phyloP scores from a whole-genome alignment of 2,888 invertebrate genomes.

The Gastracanthus pulcherrimus region DNA sequence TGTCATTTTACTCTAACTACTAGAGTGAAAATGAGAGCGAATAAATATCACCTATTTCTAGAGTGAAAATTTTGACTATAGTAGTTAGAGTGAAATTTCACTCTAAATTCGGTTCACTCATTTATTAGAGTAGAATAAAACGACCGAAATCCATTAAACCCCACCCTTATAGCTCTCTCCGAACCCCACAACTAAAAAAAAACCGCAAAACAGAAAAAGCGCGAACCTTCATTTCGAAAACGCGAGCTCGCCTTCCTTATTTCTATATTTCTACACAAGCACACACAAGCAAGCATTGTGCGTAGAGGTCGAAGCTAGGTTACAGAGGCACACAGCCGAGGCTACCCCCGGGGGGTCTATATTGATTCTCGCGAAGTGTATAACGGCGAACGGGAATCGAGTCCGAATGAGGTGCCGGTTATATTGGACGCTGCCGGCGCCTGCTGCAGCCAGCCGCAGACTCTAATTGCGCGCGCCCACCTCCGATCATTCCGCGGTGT shows the following conservation, averaged over 20 bases:
- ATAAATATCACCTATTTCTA: too few species aligned
- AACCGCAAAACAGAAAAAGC: neutral
- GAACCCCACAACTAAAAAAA: too few species aligned
- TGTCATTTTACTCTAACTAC: too few species aligned
- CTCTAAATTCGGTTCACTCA: too few species aligned
- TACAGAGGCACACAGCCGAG: neutral
- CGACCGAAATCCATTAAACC: too few species aligned
- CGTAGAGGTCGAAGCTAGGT: neutral
- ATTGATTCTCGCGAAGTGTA: neutral
- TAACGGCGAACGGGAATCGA: neutral
- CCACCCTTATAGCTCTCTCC: too few species aligned
- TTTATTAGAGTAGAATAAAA: too few species aligned
- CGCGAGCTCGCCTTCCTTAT: neutral
- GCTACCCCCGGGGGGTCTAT: neutral
- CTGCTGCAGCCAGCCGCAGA: neutral
- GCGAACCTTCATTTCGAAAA: neutral
- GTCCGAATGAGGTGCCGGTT: slow-evolving; percentile 3
- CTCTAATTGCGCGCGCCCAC: slow-evolving; percentile 23
- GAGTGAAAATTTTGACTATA: too few species aligned
- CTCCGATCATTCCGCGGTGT: neutral
- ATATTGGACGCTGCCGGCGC: neutral
- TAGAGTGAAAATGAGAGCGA: too few species aligned
- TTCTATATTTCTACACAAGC: too few species aligned
- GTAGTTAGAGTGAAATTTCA: too few species aligned
- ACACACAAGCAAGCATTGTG: neutral